Evolutionary conservation across 2,113 vertebrate species (phyloP).

Genomic region (Clarias gariepinus): DNA sequence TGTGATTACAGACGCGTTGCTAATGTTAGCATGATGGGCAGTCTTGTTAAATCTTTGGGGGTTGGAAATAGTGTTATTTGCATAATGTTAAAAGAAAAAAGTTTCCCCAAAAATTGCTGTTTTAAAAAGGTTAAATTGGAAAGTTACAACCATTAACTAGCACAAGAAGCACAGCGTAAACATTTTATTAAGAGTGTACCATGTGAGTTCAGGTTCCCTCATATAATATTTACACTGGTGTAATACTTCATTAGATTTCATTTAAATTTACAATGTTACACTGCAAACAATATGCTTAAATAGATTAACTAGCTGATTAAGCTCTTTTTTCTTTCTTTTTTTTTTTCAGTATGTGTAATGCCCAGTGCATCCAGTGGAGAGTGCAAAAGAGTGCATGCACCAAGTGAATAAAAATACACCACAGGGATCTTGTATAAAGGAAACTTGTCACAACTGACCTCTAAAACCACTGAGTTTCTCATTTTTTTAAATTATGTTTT

Average conservation of each 20-base stretch:
- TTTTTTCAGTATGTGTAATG: not conserved
- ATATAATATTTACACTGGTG: not conserved
- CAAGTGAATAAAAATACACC: not conserved
- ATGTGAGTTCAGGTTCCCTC: not conserved
- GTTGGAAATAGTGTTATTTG: not conserved
- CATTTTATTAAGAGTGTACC: not conserved
- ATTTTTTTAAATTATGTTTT: not conserved
- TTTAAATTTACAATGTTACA: not conserved
- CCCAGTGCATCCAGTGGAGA: constrained; percentile 4
- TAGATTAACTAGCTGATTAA: not conserved
- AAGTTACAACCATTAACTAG: not conserved
- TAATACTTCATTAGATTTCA: not conserved
- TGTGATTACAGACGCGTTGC: not conserved
- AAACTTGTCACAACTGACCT: not conserved
- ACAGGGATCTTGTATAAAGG: not conserved
- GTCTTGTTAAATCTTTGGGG: not conserved
- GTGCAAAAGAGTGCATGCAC: not conserved
- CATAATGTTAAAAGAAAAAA: not conserved
- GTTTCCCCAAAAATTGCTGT: not conserved
- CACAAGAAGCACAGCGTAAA: not conserved
- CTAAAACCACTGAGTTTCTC: not conserved
- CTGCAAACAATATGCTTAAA: not conserved
- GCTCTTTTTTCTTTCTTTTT: not conserved
- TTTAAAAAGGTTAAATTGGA: not conserved
- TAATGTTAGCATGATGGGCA: not conserved